These are phyloP conservation scores for Microchrysa polita DNA, from an alignment of 2,888 invertebrate genomes.

Conservation along the genomic window DNA sequence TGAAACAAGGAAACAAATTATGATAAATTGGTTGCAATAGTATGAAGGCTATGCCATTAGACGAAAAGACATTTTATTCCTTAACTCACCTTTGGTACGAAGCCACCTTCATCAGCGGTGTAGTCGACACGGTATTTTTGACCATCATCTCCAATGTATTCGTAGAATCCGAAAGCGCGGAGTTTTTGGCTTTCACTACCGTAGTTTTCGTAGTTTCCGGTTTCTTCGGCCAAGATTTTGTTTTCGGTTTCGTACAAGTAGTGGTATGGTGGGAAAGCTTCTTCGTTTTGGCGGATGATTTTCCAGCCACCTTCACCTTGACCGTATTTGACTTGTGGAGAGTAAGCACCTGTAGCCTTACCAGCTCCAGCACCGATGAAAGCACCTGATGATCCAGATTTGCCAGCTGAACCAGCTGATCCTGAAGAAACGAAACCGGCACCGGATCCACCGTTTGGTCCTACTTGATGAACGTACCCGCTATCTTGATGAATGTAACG, in stretches of 20 bases:
- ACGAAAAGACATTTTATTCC: too few species aligned
- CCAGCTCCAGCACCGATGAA: not conserved
- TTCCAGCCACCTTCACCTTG: constrained; percentile 58
- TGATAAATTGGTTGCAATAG: not conserved
- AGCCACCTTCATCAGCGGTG: constrained; percentile 66
- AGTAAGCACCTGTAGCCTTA: constrained; percentile 18
- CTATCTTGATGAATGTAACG: constrained; percentile 47
- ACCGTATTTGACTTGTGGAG: constrained; percentile 46
- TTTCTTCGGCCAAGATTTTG: constrained; percentile 65
- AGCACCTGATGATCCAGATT: too few species aligned
- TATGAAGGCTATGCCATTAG: not conserved
- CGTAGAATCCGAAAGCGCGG: constrained; percentile 69
- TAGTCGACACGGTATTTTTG: constrained; percentile 64
- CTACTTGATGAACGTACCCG: constrained; percentile 46
- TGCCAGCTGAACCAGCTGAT: constrained; percentile 53
- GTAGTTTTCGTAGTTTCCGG: constrained; percentile 66
- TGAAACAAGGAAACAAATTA: constrained; percentile 49
- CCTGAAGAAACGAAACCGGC: constrained; percentile 57
- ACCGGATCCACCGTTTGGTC: constrained; percentile 40
- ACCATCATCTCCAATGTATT: constrained; percentile 70
- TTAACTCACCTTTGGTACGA: constrained; percentile 56
- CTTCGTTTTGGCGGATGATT: constrained; percentile 60
- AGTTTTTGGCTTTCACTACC: constrained; percentile 65
- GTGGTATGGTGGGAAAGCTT: constrained; percentile 56
- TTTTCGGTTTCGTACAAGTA: constrained; percentile 66